Percentiles rank a stretch among this genome's conserved stretches.
These are phyloP conservation scores for Aphaenogaster floridana DNA, from an alignment of 1,140 invertebrate species.

Conservation along the genomic window DNA sequence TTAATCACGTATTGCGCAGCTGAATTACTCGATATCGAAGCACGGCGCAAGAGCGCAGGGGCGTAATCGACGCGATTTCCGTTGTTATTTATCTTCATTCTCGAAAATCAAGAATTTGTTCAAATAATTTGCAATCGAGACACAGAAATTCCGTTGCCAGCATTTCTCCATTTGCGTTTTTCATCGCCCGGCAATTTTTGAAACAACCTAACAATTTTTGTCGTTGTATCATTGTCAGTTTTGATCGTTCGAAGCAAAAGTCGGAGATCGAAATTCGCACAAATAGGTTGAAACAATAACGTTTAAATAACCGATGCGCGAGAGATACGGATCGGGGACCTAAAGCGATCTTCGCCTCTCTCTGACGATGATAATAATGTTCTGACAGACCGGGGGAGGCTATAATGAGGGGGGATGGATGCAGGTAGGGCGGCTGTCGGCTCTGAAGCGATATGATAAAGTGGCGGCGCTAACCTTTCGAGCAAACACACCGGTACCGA, in stretches of 20 bases:
- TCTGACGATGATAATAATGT: constrained; percentile 57
- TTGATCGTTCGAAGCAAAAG: neutral
- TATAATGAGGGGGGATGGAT: constrained; percentile 38
- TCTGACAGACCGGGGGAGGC: neutral
- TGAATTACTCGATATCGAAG: constrained; percentile 56
- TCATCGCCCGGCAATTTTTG: neutral
- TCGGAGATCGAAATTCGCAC: constrained; percentile 5
- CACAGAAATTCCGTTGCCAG: neutral
- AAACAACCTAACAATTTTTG: neutral
- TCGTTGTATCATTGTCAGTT: neutral
- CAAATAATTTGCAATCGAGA: neutral
- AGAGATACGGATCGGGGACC: neutral
- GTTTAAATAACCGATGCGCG: constrained; percentile 26
- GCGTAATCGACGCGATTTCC: constrained; percentile 13
- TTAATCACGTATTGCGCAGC: constrained; percentile 55
- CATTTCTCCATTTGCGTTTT: neutral
- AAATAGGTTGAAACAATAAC: constrained; percentile 11
- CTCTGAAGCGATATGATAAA: constrained; percentile 77
- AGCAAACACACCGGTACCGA: constrained; percentile 71
- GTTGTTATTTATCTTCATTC: neutral
- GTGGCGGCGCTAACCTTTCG: constrained; percentile 75
- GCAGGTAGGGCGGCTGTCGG: constrained; percentile 71
- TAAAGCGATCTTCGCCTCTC: constrained; percentile 54
- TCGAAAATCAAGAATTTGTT: constrained; percentile 1
- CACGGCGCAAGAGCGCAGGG: constrained; percentile 1